Base-by-base conservation (phyloP, 1,140 invertebrate species). In the Amphibalanus amphitrite region DNA sequence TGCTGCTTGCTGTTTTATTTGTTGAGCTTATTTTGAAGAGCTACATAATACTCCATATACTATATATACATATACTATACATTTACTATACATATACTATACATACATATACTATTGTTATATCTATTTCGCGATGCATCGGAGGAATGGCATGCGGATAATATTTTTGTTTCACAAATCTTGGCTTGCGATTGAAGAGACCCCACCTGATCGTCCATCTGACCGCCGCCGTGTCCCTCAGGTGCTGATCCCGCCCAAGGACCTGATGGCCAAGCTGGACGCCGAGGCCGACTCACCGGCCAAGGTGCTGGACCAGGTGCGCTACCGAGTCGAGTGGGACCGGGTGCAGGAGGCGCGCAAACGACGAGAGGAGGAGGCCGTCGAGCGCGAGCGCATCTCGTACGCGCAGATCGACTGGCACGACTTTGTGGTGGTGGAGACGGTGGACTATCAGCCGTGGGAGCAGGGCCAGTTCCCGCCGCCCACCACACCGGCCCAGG, bases 361-460 rank as follows among this genome's bases (percentile, higher is more conserved):
- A 70, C 86, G 91, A 0, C 90, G 91, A 73, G 94, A 97, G 80
- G 94, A 98, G 79, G 94, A 97, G 77, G 91, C 92, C 77, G 84
- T 93, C 26, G 97, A 99, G 80, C 86, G 91, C 64, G 97, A 99
- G 81, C 69, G 75, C 28, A 72, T 78, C 20, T 76, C 76, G n/a
- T 78, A 78, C 73, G 74, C 77, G 25, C 75, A 77, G 77, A 98
- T 99, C 75, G 97, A 99, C 80, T 99, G 97, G 97, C 97, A 99
- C 79, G 96, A 99, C 82, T 99, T 99, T 83, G 96, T 99, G 1
- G 95, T 99, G 0, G 97, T 99, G 0, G 97, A 99, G 81, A 99
- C 96, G 0, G 96, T 99, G 0, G 97, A 99, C 80, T 99, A 98
- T 81, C 93, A 98, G 75, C 90, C 92, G 0, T 93, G 93, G 77